These are phyloP conservation scores for Nasonia oneida DNA, from an alignment of 2,888 invertebrate genomes.

Conservation along the genomic window DNA sequence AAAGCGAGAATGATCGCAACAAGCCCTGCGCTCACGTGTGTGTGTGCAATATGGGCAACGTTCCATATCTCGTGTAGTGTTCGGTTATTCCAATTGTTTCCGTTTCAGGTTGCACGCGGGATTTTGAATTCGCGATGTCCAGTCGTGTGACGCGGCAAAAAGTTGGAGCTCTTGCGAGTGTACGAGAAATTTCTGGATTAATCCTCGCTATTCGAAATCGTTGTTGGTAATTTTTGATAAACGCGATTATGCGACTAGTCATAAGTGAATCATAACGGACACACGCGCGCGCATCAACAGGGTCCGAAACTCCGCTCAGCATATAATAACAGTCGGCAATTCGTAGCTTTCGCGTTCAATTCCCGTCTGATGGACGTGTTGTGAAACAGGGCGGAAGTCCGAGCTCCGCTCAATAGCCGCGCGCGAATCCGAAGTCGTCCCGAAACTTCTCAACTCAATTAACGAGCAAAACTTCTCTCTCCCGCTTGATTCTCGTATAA, in stretches of 20 bases:
- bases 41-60: background rate
- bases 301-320: background rate
- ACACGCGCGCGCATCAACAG: background rate
- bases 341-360: background rate
- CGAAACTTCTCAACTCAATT: background rate
- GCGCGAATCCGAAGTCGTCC: background rate
- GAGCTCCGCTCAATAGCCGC: background rate
- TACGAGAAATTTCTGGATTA: too few species aligned
- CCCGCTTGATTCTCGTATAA: background rate
- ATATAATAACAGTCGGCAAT: background rate
- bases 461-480: background rate
- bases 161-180: too few species aligned
- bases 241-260: too few species aligned
- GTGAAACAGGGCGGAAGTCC: background rate
- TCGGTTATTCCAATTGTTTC: background rate
- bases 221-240: too few species aligned
- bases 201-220: too few species aligned
- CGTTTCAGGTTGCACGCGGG: background rate
- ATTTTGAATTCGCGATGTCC: background rate
- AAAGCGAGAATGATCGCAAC: slow-evolving; percentile 45
- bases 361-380: background rate
- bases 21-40: background rate
- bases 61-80: too few species aligned
- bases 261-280: too few species aligned
- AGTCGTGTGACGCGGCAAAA: too few species aligned